These are phyloP conservation scores for Chlorops oryzae DNA, from an alignment of 1,140 invertebrate species.

Conservation along the genomic window DNA sequence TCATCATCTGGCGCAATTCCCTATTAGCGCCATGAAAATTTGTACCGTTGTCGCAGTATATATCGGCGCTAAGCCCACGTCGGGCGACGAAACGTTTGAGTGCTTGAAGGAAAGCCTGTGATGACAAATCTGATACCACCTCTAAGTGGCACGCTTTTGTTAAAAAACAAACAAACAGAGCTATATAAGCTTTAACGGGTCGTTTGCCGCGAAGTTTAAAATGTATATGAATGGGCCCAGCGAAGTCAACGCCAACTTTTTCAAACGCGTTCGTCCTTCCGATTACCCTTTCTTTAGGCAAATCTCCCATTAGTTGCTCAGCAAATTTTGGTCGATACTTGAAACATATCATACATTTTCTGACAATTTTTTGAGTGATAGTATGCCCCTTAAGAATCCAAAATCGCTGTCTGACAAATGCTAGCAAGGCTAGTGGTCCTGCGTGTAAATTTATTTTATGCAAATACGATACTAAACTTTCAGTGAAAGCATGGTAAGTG, in stretches of 20 bases:
- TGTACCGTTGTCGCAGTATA: slow-evolving; percentile 36
- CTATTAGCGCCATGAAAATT: slow-evolving; percentile 31
- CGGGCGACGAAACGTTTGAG: slow-evolving; percentile 20
- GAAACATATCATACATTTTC: neutral
- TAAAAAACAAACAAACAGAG: slow-evolving; percentile 20
- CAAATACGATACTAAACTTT: neutral
- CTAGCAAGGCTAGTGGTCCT: neutral
- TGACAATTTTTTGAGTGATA: neutral
- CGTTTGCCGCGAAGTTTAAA: slow-evolving; percentile 8
- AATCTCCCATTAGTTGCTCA: slow-evolving; percentile 8
- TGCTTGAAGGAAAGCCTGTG: slow-evolving; percentile 17
- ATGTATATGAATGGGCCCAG: slow-evolving; percentile 4
- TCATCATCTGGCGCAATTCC: slow-evolving; percentile 11
- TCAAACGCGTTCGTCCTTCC: slow-evolving; percentile 6
- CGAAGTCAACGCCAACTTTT: slow-evolving; percentile 12
- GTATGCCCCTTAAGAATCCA: neutral
- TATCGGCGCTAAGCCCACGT: slow-evolving; percentile 12
- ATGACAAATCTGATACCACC: slow-evolving; percentile 19
- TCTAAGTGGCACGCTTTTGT: slow-evolving; percentile 35
- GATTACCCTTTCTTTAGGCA: slow-evolving; percentile 1
- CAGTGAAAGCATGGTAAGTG: neutral
- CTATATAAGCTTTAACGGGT: slow-evolving; percentile 14
- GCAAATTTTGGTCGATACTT: slow-evolving; percentile 9
- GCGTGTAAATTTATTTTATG: slow-evolving; percentile 7
- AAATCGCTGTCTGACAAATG: neutral